Base-by-base conservation (phyloP, 2,797 vertebrate genomes). In the Neosalanx taihuensis region DNA sequence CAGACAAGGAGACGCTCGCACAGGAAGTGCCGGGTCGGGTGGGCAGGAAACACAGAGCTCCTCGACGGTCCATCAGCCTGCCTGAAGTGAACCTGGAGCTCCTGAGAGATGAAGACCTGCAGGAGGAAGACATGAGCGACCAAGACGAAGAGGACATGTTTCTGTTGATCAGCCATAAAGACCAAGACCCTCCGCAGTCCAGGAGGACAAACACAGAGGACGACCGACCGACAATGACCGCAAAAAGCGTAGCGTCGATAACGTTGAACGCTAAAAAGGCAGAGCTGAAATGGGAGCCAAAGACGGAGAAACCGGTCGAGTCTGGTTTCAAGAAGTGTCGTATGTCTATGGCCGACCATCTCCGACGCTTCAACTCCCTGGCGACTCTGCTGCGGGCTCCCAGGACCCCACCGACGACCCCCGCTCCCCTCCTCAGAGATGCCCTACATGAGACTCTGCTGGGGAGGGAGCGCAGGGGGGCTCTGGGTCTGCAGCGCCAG, bases 1-100 rank as follows among this genome's bases (percentile, higher is more conserved):
- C 61, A 13, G 30, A 26, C 0, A 72, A 72, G 57, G 72, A 7
- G 26, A 18, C 35, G 51, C 35, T 20, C 6, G 6, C 17, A 3
- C 15, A 5, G 29, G 58, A 74, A 18, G 29, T 68, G 62, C 23
- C 62, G 17, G 29, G 20, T 18, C n/a, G 64, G 13, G 70, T 29
- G 26, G 67, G 69, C 12, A 76, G 67, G 63, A 79, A 66, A 15
- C 68, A 69, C 9, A 64, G 75, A 0, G 61, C 46, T 0, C 80
- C 90, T 2, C 88, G 88, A 0, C 83, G 88, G 5, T 90, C 89
- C 1, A 72, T 90, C 46, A 91, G 90, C 74, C 83, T 90, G 76
- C 89, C 90, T 0, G 86, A 87, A 37, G 84, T 82, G 23, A 65
- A 64, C 4, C 31, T 78, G 29, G 80, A 82, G 15, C 64, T 56